Evolutionary conservation across 2,113 vertebrate species (phyloP).

Genomic region (Pygoscelis antarcticus): DNA sequence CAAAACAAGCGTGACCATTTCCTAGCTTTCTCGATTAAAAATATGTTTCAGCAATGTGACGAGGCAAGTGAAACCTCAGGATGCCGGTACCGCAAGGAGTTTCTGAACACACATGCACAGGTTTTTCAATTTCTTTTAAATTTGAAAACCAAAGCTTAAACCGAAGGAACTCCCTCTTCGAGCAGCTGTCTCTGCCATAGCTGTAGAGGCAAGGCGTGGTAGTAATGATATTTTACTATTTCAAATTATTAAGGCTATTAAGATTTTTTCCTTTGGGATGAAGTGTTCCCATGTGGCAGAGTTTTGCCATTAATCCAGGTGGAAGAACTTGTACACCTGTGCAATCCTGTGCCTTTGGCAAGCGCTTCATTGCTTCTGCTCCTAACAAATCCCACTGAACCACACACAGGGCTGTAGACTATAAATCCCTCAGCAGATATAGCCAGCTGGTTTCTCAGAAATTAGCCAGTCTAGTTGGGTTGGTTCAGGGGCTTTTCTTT

Average conservation of each 20-base stretch:
- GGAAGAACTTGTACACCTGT: background rate
- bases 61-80: background rate
- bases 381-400: background rate
- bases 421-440: background rate
- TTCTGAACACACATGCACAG: background rate
- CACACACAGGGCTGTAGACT: background rate
- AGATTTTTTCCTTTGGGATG: background rate
- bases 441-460: background rate
- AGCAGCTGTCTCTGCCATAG: background rate
- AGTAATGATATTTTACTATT: background rate
- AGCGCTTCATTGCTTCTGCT: background rate
- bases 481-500: background rate
- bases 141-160: background rate
- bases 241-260: background rate
- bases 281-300: background rate
- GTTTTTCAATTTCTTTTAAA: background rate
- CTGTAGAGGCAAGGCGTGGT: background rate
- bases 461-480: background rate
- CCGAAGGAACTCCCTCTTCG: background rate
- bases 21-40: background rate
- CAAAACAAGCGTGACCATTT: background rate
- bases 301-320: background rate
- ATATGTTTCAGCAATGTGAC: background rate
- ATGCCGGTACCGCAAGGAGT: background rate
- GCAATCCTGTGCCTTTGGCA: background rate